Conservation (phyloP, 2,113 vertebrate species). For the Gallinago undulata region DNA sequence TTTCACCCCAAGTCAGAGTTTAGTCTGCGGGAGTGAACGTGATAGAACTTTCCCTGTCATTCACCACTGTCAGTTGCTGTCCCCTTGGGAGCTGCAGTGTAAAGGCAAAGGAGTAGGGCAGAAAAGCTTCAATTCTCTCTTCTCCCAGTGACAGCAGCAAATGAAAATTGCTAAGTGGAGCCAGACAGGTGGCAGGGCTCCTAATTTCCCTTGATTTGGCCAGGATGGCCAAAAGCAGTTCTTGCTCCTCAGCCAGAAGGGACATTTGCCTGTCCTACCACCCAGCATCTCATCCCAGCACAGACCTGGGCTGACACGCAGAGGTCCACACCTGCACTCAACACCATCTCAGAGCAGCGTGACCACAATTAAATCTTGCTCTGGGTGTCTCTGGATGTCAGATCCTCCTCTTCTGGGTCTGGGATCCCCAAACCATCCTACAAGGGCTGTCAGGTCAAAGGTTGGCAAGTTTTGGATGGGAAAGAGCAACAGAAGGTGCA, state of each 20-base stretch:
- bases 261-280: background rate
- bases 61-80: accelerated
- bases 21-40: background rate
- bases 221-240: background rate
- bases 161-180: background rate
- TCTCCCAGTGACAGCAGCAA: background rate
- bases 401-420: background rate
- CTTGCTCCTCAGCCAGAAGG: background rate
- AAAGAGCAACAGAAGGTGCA: background rate
- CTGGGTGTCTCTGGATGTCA: background rate
- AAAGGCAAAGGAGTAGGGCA: background rate
- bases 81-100: background rate
- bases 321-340: accelerated
- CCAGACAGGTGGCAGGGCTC: background rate
- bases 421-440: background rate
- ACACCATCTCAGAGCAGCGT: background rate
- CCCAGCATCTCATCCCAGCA: background rate
- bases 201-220: background rate
- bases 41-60: background rate
- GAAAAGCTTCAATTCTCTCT: background rate
- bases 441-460: background rate
- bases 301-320: background rate
- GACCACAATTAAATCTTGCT: background rate
- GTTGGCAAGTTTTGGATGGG: background rate
- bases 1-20: background rate